phyloP scores from a whole-genome alignment of 2,888 invertebrate genomes.

The Netelia melanura region DNA sequence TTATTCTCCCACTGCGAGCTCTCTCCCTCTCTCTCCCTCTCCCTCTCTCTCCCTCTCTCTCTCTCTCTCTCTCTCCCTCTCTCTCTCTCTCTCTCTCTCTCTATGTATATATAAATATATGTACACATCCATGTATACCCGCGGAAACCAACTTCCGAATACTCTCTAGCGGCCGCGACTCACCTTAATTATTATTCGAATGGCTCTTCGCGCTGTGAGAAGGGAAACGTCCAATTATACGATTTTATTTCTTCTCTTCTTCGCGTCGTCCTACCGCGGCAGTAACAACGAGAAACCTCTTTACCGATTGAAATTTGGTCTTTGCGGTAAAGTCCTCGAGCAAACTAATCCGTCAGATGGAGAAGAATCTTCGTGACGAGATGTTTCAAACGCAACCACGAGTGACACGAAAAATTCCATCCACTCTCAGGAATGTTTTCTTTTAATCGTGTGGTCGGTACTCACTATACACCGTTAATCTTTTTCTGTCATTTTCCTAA shows the following conservation, averaged over 20 bases:
- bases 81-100: not conserved
- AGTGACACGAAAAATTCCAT: not conserved
- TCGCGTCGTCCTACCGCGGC: not conserved
- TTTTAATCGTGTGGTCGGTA: not conserved
- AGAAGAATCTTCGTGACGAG: constrained; percentile 38
- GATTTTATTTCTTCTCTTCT: constrained; percentile 46
- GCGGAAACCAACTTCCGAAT: constrained; percentile 64
- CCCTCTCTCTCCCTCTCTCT: too few relatives aligned
- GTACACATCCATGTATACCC: constrained; percentile 9
- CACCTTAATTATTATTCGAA: constrained; percentile 64
- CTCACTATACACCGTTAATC: too few relatives aligned
- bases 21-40: not conserved
- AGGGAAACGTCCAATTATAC: constrained; percentile 68
- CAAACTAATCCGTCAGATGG: constrained; percentile 14
- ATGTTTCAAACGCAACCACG: constrained; percentile 38
- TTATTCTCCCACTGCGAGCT: not conserved
- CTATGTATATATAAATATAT: not conserved
- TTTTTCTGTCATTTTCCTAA: too few relatives aligned
- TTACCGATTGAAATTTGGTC: constrained; percentile 47
- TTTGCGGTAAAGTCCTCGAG: constrained; percentile 28
- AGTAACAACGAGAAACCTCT: constrained; percentile 41
- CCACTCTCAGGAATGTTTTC: not conserved
- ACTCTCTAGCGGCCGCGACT: constrained; percentile 46
- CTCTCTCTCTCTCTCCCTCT: not conserved
- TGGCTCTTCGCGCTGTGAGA: constrained; percentile 66